Evolutionary conservation across 2,113 vertebrate species (phyloP), one percentile per base, ranked within the genome.

Genomic region (Trematocara variabile): DNA sequence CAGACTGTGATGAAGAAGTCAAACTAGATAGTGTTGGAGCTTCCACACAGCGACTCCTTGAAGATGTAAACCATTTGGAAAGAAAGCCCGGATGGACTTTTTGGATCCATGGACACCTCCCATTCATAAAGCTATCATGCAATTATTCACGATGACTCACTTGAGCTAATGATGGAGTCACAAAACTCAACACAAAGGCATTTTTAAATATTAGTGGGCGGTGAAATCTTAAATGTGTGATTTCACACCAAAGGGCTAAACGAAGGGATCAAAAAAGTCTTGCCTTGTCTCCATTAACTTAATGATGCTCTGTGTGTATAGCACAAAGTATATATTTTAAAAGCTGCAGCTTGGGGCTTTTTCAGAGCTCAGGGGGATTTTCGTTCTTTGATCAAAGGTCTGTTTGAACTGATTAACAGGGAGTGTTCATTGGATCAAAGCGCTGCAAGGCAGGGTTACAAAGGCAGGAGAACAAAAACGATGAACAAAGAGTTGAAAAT

Each of bases 321-420:
- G 84, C 83, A 91, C 90, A 86, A 79, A 88, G 89, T 88, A 52
- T 86, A 84, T 91, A 41, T 86, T 86, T 84, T 83, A 80, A 93
- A 90, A 92, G 83, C 75, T 5, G 83, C 20, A 75, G 89, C 90
- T 92, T 5, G 18, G 88, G 84, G 86, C 55, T 75, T 90, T 79
- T 73, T 73, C 9, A 5, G 52, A 25, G 80, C 89, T 89, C 50
- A 34, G 82, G 81, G 80, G 91, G 85, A 80, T 86, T 90, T 83
- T 81, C 1, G 8, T 83, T 77, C 91, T 95, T 93, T 93, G 92
- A 95, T 94, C 92, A 92, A 56, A 79, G 81, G 73, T 86, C 84
- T 94, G 89, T 90, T 92, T 92, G 89, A 93, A 89, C 91, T 92
- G 92, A 95, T 94, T 92, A 93, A 90, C 39, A 83, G 65, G 86